Evolutionary conservation across 2,888 invertebrate genomes (phyloP).

Genomic region (Lasioglossum malachurum): DNA sequence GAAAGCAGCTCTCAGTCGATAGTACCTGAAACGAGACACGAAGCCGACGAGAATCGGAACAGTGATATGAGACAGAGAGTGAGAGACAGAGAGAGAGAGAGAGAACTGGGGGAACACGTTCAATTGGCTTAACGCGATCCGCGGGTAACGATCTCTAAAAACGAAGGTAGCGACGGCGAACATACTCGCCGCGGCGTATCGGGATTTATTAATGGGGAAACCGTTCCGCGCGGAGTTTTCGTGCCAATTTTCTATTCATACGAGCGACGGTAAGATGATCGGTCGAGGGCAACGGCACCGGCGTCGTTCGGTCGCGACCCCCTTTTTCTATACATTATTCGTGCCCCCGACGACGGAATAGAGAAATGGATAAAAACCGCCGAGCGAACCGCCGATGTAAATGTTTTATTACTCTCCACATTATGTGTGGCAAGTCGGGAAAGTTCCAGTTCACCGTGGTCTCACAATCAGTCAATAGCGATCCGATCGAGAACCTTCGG

Average conservation of each 20-base stretch:
- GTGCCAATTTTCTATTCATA: constrained; percentile 78
- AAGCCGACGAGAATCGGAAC: constrained; percentile 1
- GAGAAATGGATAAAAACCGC: constrained; percentile 14
- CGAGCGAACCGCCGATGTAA: constrained; percentile 18
- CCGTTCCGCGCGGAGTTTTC: constrained; percentile 77
- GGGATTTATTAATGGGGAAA: constrained; percentile 79
- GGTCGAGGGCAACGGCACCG: constrained; percentile 55
- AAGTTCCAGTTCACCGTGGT: constrained; percentile 10
- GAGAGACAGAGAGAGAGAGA: neutral
- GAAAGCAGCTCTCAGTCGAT: constrained; percentile 35
- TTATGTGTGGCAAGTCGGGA: constrained; percentile 3
- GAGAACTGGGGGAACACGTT: constrained; percentile 65
- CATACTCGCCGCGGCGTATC: constrained; percentile 79
- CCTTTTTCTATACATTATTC: constrained; percentile 28
- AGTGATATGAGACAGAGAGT: neutral
- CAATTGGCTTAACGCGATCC: constrained; percentile 69
- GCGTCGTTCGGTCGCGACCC: constrained; percentile 62
- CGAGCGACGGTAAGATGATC: constrained; percentile 68
- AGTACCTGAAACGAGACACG: constrained; percentile 12
- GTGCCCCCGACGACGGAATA: neutral
- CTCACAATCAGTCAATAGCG: constrained; percentile 7
- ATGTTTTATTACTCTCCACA: constrained; percentile 14
- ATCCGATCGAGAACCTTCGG: neutral
- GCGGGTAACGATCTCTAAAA: constrained; percentile 73
- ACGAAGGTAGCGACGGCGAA: constrained; percentile 72